Percentiles rank a stretch among this genome's conserved stretches.
phyloP scores from a whole-genome alignment of 2,797 vertebrate genomes.

The Centroberyx gerrardi region DNA sequence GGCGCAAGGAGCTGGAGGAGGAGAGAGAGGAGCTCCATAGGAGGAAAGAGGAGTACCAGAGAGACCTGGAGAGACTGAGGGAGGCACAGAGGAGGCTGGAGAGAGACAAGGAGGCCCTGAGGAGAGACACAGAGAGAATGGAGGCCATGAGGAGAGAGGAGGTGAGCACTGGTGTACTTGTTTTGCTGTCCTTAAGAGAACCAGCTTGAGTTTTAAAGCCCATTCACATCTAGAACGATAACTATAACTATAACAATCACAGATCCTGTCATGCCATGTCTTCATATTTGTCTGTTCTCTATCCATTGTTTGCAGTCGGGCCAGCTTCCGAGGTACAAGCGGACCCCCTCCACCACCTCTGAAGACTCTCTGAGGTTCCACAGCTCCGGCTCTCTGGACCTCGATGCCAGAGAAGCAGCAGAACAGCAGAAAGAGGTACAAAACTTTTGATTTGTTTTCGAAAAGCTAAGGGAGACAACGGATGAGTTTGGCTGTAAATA shows the following conservation, averaged over 20 bases:
- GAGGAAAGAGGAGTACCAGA: constrained; percentile 88
- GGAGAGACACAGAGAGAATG: constrained; percentile 81
- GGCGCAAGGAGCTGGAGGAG: constrained; percentile 77
- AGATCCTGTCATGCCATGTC: background rate
- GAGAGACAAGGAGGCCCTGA: constrained; percentile 87
- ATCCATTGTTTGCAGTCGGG: constrained; percentile 28
- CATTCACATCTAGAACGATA: too few species aligned
- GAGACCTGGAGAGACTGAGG: constrained; percentile 88
- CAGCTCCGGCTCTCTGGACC: constrained; percentile 82
- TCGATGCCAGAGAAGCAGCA: constrained; percentile 78
- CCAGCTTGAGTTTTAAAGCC: too few species aligned
- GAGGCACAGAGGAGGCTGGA: constrained; percentile 88
- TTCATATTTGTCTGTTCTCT: background rate
- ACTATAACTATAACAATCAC: too few species aligned
- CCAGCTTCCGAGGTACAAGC: constrained; percentile 53
- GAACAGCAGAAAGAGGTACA: constrained; percentile 58
- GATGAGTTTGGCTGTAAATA: background rate
- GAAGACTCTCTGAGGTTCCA: constrained; percentile 85
- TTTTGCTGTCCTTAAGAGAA: background rate
- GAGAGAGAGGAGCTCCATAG: constrained; percentile 84
- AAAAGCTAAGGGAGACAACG: background rate
- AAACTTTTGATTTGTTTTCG: too few species aligned
- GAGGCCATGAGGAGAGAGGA: constrained; percentile 71
- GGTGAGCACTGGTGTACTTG: constrained; percentile 36
- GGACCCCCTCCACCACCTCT: constrained; percentile 70